Evolutionary conservation across 2,113 vertebrate genomes (phyloP).

Genomic region (Pluvialis apricaria): DNA sequence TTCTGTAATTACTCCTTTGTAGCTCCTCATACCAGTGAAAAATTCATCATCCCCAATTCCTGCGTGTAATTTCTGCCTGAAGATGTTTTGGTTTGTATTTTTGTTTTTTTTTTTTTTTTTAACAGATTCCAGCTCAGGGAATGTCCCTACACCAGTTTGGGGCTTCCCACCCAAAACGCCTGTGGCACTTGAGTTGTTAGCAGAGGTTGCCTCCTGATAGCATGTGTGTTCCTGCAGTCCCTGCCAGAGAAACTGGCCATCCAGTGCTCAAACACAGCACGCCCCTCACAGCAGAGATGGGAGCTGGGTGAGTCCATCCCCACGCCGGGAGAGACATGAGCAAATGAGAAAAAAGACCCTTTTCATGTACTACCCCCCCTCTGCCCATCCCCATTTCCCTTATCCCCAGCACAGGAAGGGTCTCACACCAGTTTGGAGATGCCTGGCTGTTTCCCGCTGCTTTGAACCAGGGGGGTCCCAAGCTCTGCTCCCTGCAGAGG

Average conservation of each 20-base stretch:
- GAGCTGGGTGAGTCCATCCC: background rate
- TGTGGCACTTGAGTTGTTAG: background rate
- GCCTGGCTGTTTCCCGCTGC: background rate
- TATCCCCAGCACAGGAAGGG: background rate
- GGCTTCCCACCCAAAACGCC: background rate
- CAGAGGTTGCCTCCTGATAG: background rate
- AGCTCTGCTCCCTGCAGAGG: background rate
- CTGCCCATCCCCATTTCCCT: background rate
- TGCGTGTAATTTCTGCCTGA: background rate
- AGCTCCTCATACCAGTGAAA: background rate
- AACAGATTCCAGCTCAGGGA: background rate
- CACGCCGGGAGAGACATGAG: fast-evolving
- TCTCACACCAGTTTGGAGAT: background rate
- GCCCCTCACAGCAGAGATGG: background rate
- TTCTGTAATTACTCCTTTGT: background rate
- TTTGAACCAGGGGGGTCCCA: background rate
- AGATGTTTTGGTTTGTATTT: background rate
- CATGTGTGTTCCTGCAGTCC: background rate
- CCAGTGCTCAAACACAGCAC: background rate
- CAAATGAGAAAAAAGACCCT: background rate
- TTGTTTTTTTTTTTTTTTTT: background rate
- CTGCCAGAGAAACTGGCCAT: background rate
- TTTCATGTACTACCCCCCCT: background rate
- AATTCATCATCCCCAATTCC: background rate
- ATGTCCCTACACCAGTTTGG: background rate